Evolutionary conservation across 2,797 vertebrate genomes (phyloP).

Genomic region (Nasua narica): DNA sequence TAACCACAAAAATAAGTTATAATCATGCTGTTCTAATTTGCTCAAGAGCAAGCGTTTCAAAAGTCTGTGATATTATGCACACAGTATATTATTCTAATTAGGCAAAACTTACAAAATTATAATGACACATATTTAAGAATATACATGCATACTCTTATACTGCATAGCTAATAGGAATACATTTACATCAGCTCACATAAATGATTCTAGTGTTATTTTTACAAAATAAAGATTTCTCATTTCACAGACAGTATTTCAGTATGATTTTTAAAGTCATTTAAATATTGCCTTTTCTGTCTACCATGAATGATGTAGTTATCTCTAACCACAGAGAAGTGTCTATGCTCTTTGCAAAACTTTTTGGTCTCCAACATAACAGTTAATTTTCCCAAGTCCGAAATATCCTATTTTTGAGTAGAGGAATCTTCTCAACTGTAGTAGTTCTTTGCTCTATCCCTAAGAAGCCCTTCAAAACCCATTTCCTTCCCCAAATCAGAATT

Average conservation of each 20-base stretch:
- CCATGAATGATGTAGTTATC: not conserved
- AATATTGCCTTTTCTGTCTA: not conserved
- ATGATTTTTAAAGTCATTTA: not conserved
- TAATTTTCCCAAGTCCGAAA: not conserved
- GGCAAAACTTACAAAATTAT: not conserved
- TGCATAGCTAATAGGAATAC: not conserved
- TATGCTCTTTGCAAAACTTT: not conserved
- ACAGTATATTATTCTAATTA: not conserved
- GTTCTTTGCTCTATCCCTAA: not conserved
- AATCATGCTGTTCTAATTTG: not conserved
- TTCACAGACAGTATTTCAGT: not conserved
- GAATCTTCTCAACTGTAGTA: not conserved
- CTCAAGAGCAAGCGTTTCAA: not conserved
- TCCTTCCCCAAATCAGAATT: not conserved
- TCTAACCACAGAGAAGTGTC: not conserved
- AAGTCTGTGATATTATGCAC: not conserved
- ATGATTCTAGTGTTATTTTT: not conserved
- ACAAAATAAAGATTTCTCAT: not conserved
- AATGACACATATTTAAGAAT: not conserved
- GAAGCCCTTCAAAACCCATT: not conserved
- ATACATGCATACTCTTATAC: not conserved
- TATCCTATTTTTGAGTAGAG: not conserved
- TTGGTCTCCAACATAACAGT: not conserved
- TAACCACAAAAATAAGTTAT: not conserved
- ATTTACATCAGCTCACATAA: conserved; percentile 7